A percentile compares a stretch with the other conserved stretches of the same genome.
phyloP scores from a whole-genome alignment of 2,888 invertebrate species.

The Sicus ferrugineus region DNA sequence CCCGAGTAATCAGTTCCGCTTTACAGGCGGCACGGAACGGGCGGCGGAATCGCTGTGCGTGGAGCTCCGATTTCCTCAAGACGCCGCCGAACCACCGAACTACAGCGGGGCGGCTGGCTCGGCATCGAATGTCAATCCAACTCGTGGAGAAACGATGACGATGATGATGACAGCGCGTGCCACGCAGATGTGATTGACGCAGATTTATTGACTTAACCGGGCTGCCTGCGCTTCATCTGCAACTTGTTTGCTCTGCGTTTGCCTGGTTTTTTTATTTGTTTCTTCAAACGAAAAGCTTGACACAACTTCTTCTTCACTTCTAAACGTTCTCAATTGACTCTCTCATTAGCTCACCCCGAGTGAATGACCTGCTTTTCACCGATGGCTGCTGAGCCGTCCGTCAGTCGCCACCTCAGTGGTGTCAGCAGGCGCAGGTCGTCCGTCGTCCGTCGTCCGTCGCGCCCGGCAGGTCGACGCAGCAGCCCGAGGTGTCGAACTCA shows the following conservation, averaged over 20 bases:
- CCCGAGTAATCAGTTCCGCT: slow-evolving; percentile 22
- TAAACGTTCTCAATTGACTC: neutral
- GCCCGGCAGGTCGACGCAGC: neutral
- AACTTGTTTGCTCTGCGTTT: neutral
- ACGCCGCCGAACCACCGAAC: no score
- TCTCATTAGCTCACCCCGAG: neutral
- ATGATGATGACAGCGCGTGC: slow-evolving; percentile 43
- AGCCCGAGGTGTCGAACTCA: slow-evolving; percentile 24
- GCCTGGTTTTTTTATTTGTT: neutral
- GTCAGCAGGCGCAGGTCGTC: no score
- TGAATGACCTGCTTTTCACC: slow-evolving; percentile 23
- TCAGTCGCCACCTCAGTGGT: no score
- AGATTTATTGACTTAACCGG: slow-evolving; percentile 40
- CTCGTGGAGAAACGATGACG: neutral
- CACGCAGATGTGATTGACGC: slow-evolving; percentile 44
- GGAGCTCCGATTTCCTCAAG: no score
- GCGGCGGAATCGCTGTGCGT: neutral
- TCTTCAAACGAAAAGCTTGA: neutral
- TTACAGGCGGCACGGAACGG: neutral
- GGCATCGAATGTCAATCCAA: slow-evolving; percentile 18
- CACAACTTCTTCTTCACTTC: neutral
- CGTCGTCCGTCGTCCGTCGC: neutral
- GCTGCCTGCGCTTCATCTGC: neutral
- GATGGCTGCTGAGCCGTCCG: neutral
- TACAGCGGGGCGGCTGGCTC: neutral